Base-by-base conservation (phyloP, 1,140 invertebrate species). In the Cydia fagiglandana region DNA sequence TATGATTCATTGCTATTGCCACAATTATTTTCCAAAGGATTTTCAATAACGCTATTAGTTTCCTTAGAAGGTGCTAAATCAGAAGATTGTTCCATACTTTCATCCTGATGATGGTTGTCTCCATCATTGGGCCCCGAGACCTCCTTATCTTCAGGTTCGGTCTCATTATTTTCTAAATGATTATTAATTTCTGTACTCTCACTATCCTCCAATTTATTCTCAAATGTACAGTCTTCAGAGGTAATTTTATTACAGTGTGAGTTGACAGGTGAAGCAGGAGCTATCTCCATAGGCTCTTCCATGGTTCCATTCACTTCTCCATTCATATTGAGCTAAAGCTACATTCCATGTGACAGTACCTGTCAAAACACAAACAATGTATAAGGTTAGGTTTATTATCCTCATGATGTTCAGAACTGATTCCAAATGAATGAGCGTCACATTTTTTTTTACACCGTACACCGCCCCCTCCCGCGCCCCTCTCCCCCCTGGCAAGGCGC, bases 371-470 rank as follows among this genome's bases (percentile, higher is more conserved):
- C 61, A 78, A 82, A 79, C 73, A 82, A 73, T 56, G 50, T 74
- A 77, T 81, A 80, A 86, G 85, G 85, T 88, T 87, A 87, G 83
- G 81, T 82, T 83, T 83, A 76, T 79, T 84, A 81, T 75, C 24
- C 77, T 79, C 56, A 79, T 77, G 61, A 80, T 79, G 61, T 76
- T 81, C 73, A 80, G 75, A 81, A 78, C 74, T 78, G 79, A 79
- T 75, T 75, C 74, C 79, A 74, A 80, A 78, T 84, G 78, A 84
- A 74, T 83, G 80, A 87, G 83, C 86, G 83, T 85, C 84, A 86
- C 74, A 89, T 87, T 89, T 91, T 91, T 87, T 88, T 82, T 87
- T n/a, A n/a, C n/a, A 88, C 82, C 82, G 80, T 84, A 82, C 77
- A 79, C 79, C 68, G 78, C 81, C 83, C 86, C 87, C 84, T 81